phyloP scores from a whole-genome alignment of 2,888 invertebrate species.

The Ceriagrion tenellum region DNA sequence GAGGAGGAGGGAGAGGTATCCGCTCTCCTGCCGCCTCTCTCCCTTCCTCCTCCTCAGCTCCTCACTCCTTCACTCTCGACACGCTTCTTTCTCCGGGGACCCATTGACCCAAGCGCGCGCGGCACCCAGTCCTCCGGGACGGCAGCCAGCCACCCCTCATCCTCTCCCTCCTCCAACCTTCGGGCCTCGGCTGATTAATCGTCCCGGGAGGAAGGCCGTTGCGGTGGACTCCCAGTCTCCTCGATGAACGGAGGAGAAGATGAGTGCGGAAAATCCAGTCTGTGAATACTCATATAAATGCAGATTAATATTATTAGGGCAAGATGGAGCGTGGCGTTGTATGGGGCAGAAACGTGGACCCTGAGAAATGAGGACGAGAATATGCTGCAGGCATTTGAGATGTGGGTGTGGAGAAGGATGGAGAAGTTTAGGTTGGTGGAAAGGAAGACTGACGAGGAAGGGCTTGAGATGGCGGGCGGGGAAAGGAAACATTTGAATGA shows the following conservation, averaged over 20 bases:
- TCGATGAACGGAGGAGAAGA: not conserved
- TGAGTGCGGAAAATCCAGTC: not conserved
- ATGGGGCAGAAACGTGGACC: too few relatives aligned
- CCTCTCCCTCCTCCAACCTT: not conserved
- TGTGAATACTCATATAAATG: too few relatives aligned
- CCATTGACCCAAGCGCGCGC: conserved; percentile 23
- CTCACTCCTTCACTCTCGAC: not conserved
- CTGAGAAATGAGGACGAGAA: too few relatives aligned
- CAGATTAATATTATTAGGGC: too few relatives aligned
- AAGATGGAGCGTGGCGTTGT: too few relatives aligned
- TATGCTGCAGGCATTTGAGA: too few relatives aligned
- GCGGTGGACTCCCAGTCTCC: not conserved
- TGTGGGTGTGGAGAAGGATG: too few relatives aligned
- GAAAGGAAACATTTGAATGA: too few relatives aligned
- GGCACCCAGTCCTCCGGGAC: not conserved
- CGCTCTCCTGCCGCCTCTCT: not conserved
- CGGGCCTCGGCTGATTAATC: conserved; percentile 26
- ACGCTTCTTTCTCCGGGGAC: not conserved
- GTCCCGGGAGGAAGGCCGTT: not conserved
- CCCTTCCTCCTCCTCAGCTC: not conserved
- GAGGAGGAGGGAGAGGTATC: not conserved
- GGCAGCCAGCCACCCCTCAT: not conserved
- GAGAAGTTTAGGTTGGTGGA: too few relatives aligned
- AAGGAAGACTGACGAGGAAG: too few relatives aligned
- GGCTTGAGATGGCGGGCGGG: too few relatives aligned